Percentiles rank a stretch among this genome's conserved stretches.
Conservation (phyloP, 2,888 invertebrate species). For the Athalia rosae region DNA sequence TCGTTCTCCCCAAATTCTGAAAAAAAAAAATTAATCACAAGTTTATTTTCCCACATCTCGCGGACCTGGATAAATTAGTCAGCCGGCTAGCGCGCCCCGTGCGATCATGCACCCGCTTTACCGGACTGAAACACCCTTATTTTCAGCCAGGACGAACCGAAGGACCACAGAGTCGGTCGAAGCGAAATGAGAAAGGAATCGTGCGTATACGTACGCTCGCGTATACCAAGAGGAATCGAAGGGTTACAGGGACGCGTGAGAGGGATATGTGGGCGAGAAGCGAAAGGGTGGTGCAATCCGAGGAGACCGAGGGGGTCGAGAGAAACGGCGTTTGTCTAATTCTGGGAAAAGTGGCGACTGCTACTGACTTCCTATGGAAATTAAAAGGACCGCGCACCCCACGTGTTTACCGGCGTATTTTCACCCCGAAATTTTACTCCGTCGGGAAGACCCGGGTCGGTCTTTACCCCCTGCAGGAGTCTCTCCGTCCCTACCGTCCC, state of each 20-base stretch:
- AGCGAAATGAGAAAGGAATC: background rate
- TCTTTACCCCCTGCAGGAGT: background rate
- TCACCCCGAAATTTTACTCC: conserved; percentile 31
- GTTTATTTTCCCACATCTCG: no score
- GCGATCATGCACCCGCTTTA: background rate
- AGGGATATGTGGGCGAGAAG: background rate
- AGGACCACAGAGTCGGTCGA: conserved; percentile 4
- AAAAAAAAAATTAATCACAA: no score
- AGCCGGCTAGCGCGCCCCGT: background rate
- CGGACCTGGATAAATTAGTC: no score
- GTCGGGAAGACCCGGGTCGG: background rate
- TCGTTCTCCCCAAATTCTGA: no score
- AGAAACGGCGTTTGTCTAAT: conserved; percentile 24
- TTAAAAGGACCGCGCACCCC: conserved; percentile 18
- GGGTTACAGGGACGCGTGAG: background rate
- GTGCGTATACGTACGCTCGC: background rate
- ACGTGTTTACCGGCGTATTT: background rate
- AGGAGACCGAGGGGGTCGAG: background rate
- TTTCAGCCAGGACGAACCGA: conserved; percentile 6
- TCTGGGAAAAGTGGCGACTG: conserved; percentile 23
- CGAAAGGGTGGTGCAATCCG: background rate
- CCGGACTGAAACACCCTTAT: background rate
- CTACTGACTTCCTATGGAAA: conserved; percentile 7
- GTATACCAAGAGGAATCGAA: no score
- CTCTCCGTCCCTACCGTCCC: background rate